Conservation (phyloP, 2,113 vertebrate genomes). For the Onychostruthus taczanowskii region DNA sequence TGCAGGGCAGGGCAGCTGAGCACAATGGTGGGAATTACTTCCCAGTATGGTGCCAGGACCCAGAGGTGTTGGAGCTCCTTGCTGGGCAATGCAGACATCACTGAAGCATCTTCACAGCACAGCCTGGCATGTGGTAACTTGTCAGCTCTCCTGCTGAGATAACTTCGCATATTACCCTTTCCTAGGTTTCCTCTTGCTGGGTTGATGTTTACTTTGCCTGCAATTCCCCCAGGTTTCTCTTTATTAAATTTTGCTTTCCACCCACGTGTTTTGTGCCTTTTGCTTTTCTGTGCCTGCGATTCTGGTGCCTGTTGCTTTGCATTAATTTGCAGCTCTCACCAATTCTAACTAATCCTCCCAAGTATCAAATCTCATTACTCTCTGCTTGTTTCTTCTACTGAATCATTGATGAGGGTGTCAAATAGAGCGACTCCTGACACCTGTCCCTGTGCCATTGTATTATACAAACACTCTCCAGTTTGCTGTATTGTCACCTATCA, state of each 20-base stretch:
- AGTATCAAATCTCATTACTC: not conserved
- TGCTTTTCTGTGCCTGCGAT: not conserved
- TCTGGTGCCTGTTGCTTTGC: not conserved
- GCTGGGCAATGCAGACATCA: accelerated
- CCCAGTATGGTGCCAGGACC: no score
- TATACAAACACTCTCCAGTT: not conserved
- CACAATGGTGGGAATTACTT: accelerated
- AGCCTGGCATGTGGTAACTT: not conserved
- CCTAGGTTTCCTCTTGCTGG: not conserved
- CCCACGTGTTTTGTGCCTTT: accelerated
- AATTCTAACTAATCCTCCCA: not conserved
- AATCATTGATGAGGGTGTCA: not conserved
- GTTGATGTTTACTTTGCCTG: not conserved
- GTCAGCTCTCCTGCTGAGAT: not conserved
- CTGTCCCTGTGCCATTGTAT: not conserved
- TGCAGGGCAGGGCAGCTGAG: not conserved
- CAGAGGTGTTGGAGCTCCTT: no score
- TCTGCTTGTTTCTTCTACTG: not conserved
- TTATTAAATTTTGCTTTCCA: not conserved
- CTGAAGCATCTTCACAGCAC: not conserved
- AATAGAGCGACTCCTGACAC: not conserved
- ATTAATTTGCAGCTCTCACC: not conserved
- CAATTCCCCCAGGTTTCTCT: not conserved
- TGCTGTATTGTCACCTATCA: not conserved
- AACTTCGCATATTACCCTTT: not conserved